These are phyloP conservation scores for Etia nguti DNA, from an alignment of 2,113 vertebrate genomes.

Conservation along the genomic window DNA sequence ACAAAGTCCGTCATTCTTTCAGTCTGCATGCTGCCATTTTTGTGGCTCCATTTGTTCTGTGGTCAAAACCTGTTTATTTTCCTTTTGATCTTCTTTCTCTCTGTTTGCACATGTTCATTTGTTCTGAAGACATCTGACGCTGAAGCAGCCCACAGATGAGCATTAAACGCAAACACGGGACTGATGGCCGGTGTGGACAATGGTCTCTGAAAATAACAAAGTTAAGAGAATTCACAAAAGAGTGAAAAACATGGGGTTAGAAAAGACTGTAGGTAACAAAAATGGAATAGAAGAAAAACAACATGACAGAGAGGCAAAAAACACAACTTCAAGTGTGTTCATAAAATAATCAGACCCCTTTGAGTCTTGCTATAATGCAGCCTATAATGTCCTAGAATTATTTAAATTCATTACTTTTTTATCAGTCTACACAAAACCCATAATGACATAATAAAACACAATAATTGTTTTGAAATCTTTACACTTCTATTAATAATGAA, in stretches of 20 bases:
- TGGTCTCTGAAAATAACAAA: background rate
- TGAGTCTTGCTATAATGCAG: background rate
- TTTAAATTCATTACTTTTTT: background rate
- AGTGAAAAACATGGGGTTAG: background rate
- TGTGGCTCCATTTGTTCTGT: background rate
- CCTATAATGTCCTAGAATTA: background rate
- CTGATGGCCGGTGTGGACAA: background rate
- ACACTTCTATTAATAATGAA: background rate
- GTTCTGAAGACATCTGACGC: background rate
- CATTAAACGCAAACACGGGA: background rate
- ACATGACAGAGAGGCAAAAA: background rate
- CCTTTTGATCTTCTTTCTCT: background rate
- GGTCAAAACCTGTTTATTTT: background rate
- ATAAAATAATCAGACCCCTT: background rate
- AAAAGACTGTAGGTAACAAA: background rate
- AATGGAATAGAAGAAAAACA: background rate
- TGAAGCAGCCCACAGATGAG: background rate
- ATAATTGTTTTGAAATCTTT: background rate
- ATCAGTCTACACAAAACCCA: background rate
- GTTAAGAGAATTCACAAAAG: background rate
- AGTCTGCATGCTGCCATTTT: background rate
- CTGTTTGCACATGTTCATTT: background rate
- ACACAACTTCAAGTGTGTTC: background rate
- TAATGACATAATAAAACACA: background rate
- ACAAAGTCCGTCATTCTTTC: background rate